Conservation (phyloP, 2,888 invertebrate genomes). For the Ditylenchus weischeri region DNA sequence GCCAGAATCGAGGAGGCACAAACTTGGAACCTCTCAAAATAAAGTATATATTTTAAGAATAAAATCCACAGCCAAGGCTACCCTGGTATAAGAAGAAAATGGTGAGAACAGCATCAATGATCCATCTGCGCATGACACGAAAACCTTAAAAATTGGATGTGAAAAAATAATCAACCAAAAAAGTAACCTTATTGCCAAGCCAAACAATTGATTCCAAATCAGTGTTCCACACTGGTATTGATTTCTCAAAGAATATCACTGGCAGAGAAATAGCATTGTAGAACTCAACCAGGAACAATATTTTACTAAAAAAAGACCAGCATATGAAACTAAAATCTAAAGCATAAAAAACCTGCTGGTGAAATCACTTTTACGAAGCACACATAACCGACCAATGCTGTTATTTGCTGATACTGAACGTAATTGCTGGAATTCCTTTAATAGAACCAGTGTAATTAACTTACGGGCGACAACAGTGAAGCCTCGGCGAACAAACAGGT, state of each 20-base stretch:
- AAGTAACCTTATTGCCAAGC: constrained; percentile 20
- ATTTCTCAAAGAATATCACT: constrained; percentile 28
- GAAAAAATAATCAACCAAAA: no score
- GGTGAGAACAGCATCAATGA: constrained; percentile 34
- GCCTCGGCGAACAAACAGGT: constrained; percentile 18
- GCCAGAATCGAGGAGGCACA: constrained; percentile 44
- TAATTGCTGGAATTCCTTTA: no score
- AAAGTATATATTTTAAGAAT: constrained; percentile 4
- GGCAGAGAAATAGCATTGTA: constrained; percentile 34
- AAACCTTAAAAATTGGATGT: not conserved
- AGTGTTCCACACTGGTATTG: constrained; percentile 21
- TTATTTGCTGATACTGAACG: constrained; percentile 18
- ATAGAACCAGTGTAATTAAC: no score
- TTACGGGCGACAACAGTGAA: constrained; percentile 21
- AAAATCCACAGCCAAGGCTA: constrained; percentile 6
- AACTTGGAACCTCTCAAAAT: constrained; percentile 45
- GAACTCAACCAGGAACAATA: constrained; percentile 30
- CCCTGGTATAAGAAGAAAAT: constrained; percentile 27
- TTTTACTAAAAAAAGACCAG: not conserved
- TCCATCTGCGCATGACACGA: constrained; percentile 33
- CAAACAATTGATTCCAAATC: constrained; percentile 30
- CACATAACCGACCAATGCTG: constrained; percentile 24
- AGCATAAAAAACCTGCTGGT: not conserved
- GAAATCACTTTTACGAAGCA: constrained; percentile 22
- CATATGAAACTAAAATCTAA: not conserved